A percentile compares a stretch with the other conserved stretches of the same genome.
Evolutionary conservation across 2,888 invertebrate species (phyloP).

Genomic region (Hypolimnas misippus): DNA sequence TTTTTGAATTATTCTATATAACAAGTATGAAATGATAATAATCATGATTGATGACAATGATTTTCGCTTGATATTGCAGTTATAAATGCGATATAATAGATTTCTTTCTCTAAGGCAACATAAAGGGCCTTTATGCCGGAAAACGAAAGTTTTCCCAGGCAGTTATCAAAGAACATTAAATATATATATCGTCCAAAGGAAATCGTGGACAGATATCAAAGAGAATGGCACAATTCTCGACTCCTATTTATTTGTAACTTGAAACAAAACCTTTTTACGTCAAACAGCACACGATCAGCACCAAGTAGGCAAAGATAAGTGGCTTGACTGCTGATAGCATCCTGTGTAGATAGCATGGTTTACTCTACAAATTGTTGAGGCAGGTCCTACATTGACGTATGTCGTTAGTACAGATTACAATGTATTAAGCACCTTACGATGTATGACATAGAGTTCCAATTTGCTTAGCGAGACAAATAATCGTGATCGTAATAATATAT

Average conservation of each 20-base stretch:
- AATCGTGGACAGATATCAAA: neutral
- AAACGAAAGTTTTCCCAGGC: too few species aligned
- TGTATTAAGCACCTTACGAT: neutral
- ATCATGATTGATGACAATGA: too few species aligned
- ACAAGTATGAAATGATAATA: too few species aligned
- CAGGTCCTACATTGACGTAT: slow-evolving; percentile 35
- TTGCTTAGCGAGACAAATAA: neutral
- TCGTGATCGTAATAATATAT: neutral
- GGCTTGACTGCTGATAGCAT: slow-evolving; percentile 51
- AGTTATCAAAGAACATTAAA: neutral
- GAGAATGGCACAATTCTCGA: neutral
- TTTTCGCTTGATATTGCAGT: too few species aligned
- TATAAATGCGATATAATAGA: too few species aligned
- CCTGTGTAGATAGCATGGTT: slow-evolving; percentile 67
- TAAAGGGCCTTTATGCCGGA: too few species aligned
- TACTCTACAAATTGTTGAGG: slow-evolving; percentile 58
- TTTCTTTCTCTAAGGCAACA: too few species aligned
- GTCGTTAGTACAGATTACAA: neutral
- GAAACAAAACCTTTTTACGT: slow-evolving; percentile 24
- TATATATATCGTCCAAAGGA: neutral
- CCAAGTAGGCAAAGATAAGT: slow-evolving; percentile 63
- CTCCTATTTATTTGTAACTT: slow-evolving; percentile 2
- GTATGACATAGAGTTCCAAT: neutral
- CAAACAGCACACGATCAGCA: slow-evolving; percentile 41
- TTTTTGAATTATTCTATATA: too few species aligned